Base-by-base conservation (phyloP, 2,888 invertebrate genomes). In the Microctonus hyperodae region DNA sequence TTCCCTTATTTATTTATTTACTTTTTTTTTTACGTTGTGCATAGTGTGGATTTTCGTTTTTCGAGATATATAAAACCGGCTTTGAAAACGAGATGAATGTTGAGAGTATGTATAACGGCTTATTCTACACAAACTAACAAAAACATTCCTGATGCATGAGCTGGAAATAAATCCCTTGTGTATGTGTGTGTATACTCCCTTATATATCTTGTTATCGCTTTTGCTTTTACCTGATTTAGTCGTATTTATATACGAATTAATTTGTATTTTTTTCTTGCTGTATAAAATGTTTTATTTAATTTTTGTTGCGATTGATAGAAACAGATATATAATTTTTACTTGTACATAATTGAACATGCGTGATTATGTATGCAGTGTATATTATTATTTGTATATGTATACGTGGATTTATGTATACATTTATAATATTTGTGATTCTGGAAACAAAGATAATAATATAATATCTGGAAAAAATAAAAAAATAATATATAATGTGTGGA, bases 131-230 rank as follows among this genome's bases (percentile, higher is more conserved):
- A 62, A 70, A 68, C 60, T 67, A 70, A 79, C 76, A 78, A 78
- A 76, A 78, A 75, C 77, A 79, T 78, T 79, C 76, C 73, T 78
- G 74, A 59, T 65, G 59, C 74, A 71, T 76, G 78, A 78, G 76
- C 73, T 75, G 76, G 75, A 72, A 74, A 76, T 60, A 63, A 68
- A 66, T 48, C 37, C 23, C 44, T 40, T 60, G 22, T 66, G 51
- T 37, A 37, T 37, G n/a, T 44, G 44, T 6, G 37, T 44, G 16
- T 16, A 1, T 16, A 55, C 51, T 66, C 59, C 59, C 60, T 22
- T 61, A 25, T 40, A 55, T 28, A 40, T 25, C 57, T 60, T 23
- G 33, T 60, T 60, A 60, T 60, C 48, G 60, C 50, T 44, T 48
- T 58, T 37, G 37, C 58, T 58, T 59, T 59, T 59, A 59, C 20